Percentiles rank a stretch among this genome's conserved stretches.
phyloP scores from a whole-genome alignment of 2,888 invertebrate genomes.

The Aquatica leii region DNA sequence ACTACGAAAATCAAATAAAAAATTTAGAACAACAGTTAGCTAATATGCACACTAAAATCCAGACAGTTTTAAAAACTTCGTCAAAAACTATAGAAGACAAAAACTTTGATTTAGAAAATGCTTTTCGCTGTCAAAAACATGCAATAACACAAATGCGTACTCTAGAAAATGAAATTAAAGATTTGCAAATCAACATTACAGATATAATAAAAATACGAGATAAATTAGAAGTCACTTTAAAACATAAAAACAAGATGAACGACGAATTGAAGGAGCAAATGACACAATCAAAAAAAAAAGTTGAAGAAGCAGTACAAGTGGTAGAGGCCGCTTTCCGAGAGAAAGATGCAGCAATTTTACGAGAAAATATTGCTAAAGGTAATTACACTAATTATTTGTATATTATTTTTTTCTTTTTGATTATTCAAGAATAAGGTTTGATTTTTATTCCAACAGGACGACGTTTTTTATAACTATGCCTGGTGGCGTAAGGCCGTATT shows the following conservation, averaged over 20 bases:
- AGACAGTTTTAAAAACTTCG: conserved; percentile 35
- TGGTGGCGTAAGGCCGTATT: too few relatives aligned
- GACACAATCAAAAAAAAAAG: conserved; percentile 63
- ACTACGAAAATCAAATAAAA: conserved; percentile 63
- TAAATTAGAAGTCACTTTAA: conserved; percentile 60
- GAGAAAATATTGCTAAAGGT: conserved; percentile 61
- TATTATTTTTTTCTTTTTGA: too few relatives aligned
- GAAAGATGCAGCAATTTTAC: conserved; percentile 64
- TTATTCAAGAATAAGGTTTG: too few relatives aligned
- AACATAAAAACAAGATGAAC: conserved; percentile 56
- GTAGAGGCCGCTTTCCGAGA: conserved; percentile 67
- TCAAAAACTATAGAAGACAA: conserved; percentile 37
- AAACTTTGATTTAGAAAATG: conserved; percentile 54
- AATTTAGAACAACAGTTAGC: conserved; percentile 58
- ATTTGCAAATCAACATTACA: conserved; percentile 59
- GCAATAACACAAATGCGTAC: conserved; percentile 59
- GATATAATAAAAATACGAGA: conserved; percentile 47
- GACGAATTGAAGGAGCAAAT: conserved; percentile 60
- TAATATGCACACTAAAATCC: conserved; percentile 41
- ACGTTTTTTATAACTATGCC: too few relatives aligned
- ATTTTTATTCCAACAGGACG: too few relatives aligned
- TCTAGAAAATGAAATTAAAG: conserved; percentile 62
- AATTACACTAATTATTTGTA: conserved; percentile 22
- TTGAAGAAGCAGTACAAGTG: conserved; percentile 66
- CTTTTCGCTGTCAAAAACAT: conserved; percentile 64